A percentile compares a stretch with the other conserved stretches of the same genome.
Conservation (phyloP, 2,797 vertebrate genomes). For the Clangula hyemalis region DNA sequence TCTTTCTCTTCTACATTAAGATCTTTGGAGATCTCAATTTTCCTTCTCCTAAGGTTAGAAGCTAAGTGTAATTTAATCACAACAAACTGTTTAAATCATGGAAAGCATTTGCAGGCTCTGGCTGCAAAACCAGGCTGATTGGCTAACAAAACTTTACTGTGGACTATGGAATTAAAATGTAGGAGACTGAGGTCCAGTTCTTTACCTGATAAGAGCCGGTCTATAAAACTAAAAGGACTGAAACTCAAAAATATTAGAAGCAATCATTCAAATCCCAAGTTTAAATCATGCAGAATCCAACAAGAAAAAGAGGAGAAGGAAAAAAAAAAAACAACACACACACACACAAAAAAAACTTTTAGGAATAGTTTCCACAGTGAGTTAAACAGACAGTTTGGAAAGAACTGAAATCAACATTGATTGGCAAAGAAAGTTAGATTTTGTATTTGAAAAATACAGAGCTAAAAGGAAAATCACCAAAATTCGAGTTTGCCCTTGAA, state of each 20-base stretch:
- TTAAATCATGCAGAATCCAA: neutral
- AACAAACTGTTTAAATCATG: neutral
- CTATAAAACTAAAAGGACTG: neutral
- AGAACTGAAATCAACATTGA: neutral
- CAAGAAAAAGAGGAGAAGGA: neutral
- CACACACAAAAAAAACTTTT: neutral
- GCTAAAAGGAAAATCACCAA: neutral
- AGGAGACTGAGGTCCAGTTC: neutral
- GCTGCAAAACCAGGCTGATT: neutral
- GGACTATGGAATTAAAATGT: neutral
- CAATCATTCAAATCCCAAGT: neutral
- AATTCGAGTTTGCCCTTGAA: neutral
- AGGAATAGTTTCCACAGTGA: neutral
- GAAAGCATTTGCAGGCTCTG: neutral
- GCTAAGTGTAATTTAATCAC: neutral
- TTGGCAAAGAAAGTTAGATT: neutral
- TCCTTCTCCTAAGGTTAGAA: neutral
- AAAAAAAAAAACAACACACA: neutral
- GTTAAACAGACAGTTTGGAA: neutral
- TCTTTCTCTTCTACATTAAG: neutral
- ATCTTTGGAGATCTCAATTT: neutral
- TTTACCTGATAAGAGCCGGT: fast-evolving
- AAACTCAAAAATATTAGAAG: neutral
- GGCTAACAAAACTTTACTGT: neutral
- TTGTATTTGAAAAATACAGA: neutral